A percentile compares a stretch with the other conserved stretches of the same genome.
These are phyloP conservation scores for Elanoides forficatus DNA, from an alignment of 2,113 vertebrate genomes.

Conservation along the genomic window DNA sequence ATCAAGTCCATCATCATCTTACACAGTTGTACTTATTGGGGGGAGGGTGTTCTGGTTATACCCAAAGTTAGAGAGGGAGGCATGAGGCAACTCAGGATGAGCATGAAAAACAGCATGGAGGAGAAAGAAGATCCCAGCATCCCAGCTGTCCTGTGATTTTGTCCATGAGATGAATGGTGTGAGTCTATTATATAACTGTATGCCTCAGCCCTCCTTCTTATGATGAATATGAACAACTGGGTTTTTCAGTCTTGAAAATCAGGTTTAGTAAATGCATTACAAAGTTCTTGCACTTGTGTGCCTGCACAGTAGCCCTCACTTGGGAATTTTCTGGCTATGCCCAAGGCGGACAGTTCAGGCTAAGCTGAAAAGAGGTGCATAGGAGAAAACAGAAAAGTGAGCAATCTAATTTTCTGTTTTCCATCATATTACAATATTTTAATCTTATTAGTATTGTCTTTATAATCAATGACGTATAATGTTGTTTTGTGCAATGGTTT, in stretches of 20 bases:
- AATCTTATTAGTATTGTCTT: neutral
- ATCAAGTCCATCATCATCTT: neutral
- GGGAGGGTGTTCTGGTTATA: neutral
- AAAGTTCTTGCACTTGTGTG: neutral
- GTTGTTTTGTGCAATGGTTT: neutral
- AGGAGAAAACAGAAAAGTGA: neutral
- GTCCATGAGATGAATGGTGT: neutral
- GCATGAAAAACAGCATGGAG: neutral
- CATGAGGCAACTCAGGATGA: neutral
- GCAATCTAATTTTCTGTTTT: neutral
- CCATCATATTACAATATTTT: neutral
- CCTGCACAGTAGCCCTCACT: neutral
- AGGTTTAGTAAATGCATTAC: neutral
- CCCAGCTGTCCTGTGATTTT: neutral
- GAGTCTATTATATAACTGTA: neutral
- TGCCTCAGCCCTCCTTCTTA: neutral
- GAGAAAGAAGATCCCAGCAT: neutral
- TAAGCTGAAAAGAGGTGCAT: neutral
- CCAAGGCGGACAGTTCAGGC: neutral
- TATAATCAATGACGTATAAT: neutral
- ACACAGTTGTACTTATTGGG: neutral
- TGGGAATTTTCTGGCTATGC: neutral
- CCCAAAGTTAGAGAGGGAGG: rapidly evolving
- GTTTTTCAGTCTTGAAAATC: neutral
- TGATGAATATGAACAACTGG: rapidly evolving